phyloP scores from a whole-genome alignment of 2,113 vertebrate genomes.

The Felis catus region F.catus_Fca126_mat1.0 CM031415.1:171914501-171915000 shows the following conservation, averaged over 20 bases:
- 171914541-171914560: not conserved
- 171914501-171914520: not conserved
- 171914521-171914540: not conserved
- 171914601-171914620: not conserved
- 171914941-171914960: not conserved
- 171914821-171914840: too few species aligned
- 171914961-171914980: not conserved
- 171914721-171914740: too few species aligned
- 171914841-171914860: too few species aligned
- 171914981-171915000: not conserved
- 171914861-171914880: not conserved
- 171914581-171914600: not conserved
- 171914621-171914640: not conserved
- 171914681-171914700: too few species aligned
- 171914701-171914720: too few species aligned
- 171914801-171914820: too few species aligned
- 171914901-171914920: not conserved
- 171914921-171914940: not conserved
- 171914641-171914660: not conserved
- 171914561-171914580: not conserved
- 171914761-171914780: too few species aligned
- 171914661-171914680: too few species aligned
- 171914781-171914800: too few species aligned
- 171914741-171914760: too few species aligned
- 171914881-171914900: not conserved